A percentile compares a stretch with the other conserved stretches of the same genome.
These are phyloP conservation scores for Hyposoter didymator DNA, from an alignment of 2,888 invertebrate species.

Conservation along the genomic window DNA sequence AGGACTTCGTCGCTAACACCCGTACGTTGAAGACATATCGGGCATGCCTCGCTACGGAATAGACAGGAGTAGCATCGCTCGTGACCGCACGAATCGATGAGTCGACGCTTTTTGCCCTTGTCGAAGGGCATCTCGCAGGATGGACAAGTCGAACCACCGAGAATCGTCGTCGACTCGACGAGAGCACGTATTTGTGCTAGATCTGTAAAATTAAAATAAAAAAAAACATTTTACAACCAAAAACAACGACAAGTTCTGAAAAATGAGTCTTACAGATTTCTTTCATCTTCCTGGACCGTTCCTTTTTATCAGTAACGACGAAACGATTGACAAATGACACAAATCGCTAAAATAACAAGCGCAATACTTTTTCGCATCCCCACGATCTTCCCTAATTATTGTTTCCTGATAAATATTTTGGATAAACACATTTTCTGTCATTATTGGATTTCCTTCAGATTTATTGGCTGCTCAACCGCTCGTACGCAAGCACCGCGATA, in stretches of 20 bases:
- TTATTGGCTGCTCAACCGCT: neutral
- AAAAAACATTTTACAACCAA: neutral
- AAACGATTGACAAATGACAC: too few relatives aligned
- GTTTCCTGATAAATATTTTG: neutral
- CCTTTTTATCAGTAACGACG: neutral
- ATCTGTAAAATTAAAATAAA: slow-evolving; percentile 86
- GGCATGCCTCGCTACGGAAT: slow-evolving; percentile 96
- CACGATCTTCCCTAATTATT: neutral
- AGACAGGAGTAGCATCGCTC: slow-evolving; percentile 97
- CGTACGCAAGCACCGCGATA: neutral
- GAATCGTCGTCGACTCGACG: slow-evolving; percentile 89
- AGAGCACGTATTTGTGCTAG: slow-evolving; percentile 93
- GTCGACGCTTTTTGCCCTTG: slow-evolving; percentile 97
- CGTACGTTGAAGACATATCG: slow-evolving; percentile 87
- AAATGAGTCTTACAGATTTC: neutral
- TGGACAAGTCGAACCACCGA: slow-evolving; percentile 89
- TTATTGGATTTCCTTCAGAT: neutral
- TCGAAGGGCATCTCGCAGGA: slow-evolving; percentile 97
- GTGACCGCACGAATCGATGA: slow-evolving; percentile 98
- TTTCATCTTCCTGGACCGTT: neutral
- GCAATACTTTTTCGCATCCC: neutral
- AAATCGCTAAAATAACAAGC: too few relatives aligned
- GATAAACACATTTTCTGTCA: neutral
- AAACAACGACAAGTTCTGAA: neutral
- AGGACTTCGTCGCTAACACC: slow-evolving; percentile 83